Evolutionary conservation across 2,888 invertebrate species (phyloP).

Genomic region (Apotomis capreana): DNA sequence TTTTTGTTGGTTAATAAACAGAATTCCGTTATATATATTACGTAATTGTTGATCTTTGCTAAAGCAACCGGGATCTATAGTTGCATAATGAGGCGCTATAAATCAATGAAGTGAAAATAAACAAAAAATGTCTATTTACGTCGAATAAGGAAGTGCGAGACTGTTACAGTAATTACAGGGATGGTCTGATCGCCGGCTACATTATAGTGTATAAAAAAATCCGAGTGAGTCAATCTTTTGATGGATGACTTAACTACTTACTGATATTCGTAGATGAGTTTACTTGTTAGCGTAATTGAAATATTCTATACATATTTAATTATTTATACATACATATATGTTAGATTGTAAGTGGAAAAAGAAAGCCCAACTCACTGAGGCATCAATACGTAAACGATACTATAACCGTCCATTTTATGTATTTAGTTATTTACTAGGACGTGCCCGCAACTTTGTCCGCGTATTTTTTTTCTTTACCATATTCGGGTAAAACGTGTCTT

Average conservation of each 20-base stretch:
- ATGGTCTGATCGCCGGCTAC: conserved; percentile 1
- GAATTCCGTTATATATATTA: conserved; percentile 1
- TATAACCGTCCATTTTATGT: no score
- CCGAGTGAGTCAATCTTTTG: conserved; percentile 18
- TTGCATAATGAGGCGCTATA: conserved; percentile 35
- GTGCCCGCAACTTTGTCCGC: no score
- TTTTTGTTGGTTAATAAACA: no score
- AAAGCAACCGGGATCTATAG: neutral
- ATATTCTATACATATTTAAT: neutral
- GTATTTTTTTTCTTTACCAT: no score
- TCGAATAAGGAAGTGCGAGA: conserved; percentile 37
- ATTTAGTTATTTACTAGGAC: no score
- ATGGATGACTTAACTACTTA: conserved; percentile 3
- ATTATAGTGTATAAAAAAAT: conserved; percentile 22
- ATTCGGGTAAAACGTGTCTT: no score
- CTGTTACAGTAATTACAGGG: conserved; percentile 36
- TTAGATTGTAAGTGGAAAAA: no score
- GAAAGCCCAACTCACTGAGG: no score
- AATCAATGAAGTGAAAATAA: conserved; percentile 41
- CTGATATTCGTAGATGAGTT: neutral
- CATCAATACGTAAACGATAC: no score
- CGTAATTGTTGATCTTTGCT: neutral
- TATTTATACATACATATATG: no score
- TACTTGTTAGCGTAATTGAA: conserved; percentile 3
- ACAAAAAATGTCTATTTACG: conserved; percentile 35